Conservation (phyloP, 2,113 vertebrate genomes). For the Oreocharis arfaki region DNA sequence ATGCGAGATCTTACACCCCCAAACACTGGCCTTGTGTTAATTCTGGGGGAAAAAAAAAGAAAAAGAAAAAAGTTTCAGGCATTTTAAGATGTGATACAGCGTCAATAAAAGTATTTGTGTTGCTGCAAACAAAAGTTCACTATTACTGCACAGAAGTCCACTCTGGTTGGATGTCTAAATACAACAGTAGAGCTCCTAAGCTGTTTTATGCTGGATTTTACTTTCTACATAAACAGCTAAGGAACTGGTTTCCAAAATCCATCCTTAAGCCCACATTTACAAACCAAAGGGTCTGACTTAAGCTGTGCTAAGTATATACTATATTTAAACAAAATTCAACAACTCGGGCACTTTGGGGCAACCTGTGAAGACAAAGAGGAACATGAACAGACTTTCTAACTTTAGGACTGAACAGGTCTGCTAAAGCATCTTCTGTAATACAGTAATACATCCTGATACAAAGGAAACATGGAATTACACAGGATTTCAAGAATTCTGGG, state of each 20-base stretch:
- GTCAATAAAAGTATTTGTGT: neutral
- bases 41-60: neutral
- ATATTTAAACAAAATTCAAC: neutral
- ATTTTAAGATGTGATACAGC: neutral
- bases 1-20: slow-evolving; percentile 73
- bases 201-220: neutral
- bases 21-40: slow-evolving; percentile 64
- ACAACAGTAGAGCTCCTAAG: neutral
- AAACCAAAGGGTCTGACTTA: neutral
- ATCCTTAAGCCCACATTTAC: neutral
- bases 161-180: neutral
- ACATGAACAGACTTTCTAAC: neutral
- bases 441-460: neutral
- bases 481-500: neutral
- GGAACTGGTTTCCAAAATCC: neutral
- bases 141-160: neutral
- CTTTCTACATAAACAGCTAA: neutral
- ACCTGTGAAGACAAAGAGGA: neutral
- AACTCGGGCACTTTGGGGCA: neutral
- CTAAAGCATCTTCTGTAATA: neutral
- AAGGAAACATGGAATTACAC: neutral
- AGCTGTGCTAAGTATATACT: neutral
- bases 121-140: neutral
- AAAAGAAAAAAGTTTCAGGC: neutral
- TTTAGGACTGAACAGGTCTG: neutral